phyloP scores from a whole-genome alignment of 2,113 vertebrate species.

The Murina feae region DNA sequence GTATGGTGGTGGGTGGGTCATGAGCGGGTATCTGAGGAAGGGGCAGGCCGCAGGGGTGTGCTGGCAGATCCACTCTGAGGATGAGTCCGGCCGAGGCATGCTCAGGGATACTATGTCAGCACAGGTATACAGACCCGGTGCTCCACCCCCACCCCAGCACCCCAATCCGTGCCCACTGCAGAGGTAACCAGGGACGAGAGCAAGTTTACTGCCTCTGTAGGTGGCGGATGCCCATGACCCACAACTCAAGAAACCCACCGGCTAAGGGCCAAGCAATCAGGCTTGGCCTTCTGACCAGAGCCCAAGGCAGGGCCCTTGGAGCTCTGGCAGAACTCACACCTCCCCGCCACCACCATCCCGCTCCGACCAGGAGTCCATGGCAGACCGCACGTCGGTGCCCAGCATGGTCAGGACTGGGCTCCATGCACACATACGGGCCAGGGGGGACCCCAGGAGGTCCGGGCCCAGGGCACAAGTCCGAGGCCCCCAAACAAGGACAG shows the following conservation, averaged over 20 bases:
- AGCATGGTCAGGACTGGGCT: conserved; percentile 33
- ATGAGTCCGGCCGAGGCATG: background rate
- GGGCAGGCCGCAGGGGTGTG: background rate
- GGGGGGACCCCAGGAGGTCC: conserved; percentile 45
- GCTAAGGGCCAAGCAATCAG: background rate
- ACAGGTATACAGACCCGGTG: background rate
- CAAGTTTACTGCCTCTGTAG: background rate
- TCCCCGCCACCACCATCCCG: fast-evolving
- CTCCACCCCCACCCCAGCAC: background rate
- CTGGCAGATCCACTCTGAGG: background rate
- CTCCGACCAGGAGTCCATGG: background rate
- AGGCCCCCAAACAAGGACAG: conserved; percentile 63
- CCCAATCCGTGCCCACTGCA: background rate
- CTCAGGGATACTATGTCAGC: background rate
- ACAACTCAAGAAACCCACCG: background rate
- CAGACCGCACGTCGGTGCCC: background rate
- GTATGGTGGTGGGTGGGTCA: background rate
- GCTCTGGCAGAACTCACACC: background rate
- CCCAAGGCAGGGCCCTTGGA: background rate
- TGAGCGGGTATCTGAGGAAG: background rate
- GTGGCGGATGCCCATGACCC: background rate
- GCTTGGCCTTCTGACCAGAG: background rate
- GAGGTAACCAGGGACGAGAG: background rate
- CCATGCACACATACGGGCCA: background rate
- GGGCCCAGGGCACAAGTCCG: conserved; percentile 10